A percentile compares a stretch with the other conserved stretches of the same genome.
These are phyloP conservation scores for Anthopleura sola DNA, from an alignment of 64 coral and sea anemone species.

Conservation along the genomic window DNA sequence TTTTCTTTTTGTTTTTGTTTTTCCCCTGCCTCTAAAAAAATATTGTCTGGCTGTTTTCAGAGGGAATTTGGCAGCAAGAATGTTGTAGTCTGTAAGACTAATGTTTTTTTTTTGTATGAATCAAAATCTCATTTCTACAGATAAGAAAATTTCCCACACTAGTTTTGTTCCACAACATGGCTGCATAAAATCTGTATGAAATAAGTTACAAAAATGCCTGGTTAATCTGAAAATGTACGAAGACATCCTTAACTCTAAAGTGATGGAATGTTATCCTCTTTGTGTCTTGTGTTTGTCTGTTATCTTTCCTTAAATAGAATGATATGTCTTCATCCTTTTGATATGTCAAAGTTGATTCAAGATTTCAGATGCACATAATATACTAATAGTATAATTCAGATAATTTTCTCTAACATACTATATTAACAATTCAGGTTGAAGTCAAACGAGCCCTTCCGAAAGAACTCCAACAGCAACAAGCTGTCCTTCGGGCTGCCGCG, in stretches of 20 bases:
- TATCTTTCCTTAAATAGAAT: neutral
- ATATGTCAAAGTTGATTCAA: neutral
- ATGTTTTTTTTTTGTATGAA: too few species aligned
- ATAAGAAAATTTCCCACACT: too few species aligned
- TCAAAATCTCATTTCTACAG: too few species aligned
- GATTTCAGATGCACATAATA: neutral
- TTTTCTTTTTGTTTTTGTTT: too few species aligned
- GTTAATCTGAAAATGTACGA: neutral
- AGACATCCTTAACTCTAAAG: neutral
- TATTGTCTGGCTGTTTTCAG: too few species aligned
- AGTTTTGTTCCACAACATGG: too few species aligned
- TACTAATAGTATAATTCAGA: neutral
- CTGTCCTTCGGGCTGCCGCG: conserved; percentile 63
- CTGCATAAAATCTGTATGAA: too few species aligned
- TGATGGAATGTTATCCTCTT: too few species aligned
- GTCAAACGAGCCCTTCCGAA: conserved; percentile 88
- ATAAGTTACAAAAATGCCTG: too few species aligned
- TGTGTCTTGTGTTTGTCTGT: neutral
- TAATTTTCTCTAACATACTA: neutral
- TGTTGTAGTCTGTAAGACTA: too few species aligned
- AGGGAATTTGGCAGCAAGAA: too few species aligned
- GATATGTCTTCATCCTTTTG: neutral
- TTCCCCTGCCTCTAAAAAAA: too few species aligned
- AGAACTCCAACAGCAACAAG: conserved; percentile 86
- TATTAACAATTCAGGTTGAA: conserved; percentile 56